These are phyloP conservation scores for Aleiodes testaceus DNA, from an alignment of 2,888 invertebrate species.

Conservation along the genomic window DNA sequence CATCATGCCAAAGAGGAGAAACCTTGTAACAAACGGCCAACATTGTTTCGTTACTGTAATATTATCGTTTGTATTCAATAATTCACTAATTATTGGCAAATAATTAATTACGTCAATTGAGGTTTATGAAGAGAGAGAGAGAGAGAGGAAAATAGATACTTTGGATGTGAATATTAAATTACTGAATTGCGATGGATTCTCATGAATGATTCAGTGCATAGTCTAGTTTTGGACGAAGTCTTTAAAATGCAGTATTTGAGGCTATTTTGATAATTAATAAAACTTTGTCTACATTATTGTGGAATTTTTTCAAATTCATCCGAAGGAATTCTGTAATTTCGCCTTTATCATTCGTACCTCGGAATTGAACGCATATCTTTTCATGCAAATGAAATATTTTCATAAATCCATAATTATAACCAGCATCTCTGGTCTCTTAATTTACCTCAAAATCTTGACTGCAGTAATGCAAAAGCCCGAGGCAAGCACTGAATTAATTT, in stretches of 20 bases:
- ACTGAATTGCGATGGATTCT: not conserved
- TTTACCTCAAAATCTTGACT: constrained; percentile 7
- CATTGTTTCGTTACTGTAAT: no score
- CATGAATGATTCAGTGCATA: not conserved
- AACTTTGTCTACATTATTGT: no score
- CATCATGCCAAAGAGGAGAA: not conserved
- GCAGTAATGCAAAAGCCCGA: not conserved
- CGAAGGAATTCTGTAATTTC: no score
- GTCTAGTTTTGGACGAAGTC: not conserved
- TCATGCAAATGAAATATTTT: constrained; percentile 16
- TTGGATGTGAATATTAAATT: not conserved
- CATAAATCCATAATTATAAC: constrained; percentile 11
- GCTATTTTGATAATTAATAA: not conserved
- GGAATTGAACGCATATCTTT: no score
- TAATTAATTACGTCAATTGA: not conserved
- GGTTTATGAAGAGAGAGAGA: no score
- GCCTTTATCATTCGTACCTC: no score
- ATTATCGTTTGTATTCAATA: no score
- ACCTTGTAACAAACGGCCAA: not conserved
- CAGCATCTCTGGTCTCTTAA: constrained; percentile 20
- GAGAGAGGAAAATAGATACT: not conserved
- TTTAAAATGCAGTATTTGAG: not conserved
- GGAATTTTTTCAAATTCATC: no score
- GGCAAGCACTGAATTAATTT: constrained; percentile 59
- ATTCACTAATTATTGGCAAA: no score